A percentile compares a stretch with the other conserved stretches of the same genome.
These are phyloP conservation scores for Siphlonurus alternatus DNA, from an alignment of 2,888 invertebrate species.

Conservation along the genomic window DNA sequence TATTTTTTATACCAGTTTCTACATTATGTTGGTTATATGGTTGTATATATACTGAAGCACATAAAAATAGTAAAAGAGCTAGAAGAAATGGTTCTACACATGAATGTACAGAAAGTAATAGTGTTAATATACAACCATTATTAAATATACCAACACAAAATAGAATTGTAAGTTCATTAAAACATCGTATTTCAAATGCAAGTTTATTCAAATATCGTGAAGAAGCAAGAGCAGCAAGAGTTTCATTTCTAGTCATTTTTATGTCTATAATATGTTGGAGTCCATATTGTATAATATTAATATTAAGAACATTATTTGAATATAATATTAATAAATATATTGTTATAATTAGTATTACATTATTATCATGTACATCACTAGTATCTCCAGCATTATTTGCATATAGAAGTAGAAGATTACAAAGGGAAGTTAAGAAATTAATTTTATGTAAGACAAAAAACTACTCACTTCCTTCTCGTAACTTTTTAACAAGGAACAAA, in stretches of 20 bases:
- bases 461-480: background rate
- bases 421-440: slow-evolving; percentile 35
- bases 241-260: slow-evolving; percentile 60
- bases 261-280: slow-evolving; percentile 43
- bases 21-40: slow-evolving; percentile 56
- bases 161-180: slow-evolving; percentile 43
- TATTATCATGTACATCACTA: slow-evolving; percentile 41
- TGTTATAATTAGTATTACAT: slow-evolving; percentile 35
- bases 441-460: slow-evolving; percentile 21
- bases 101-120: slow-evolving; percentile 45
- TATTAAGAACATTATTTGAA: slow-evolving; percentile 19
- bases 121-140: slow-evolving; percentile 22
- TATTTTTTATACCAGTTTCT: slow-evolving; percentile 35
- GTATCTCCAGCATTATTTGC: slow-evolving; percentile 62
- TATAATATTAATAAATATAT: slow-evolving; percentile 18
- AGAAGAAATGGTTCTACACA: slow-evolving; percentile 36
- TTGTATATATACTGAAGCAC: slow-evolving; percentile 58
- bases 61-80: slow-evolving; percentile 48
- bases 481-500: slow-evolving; percentile 8
- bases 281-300: slow-evolving; percentile 29
- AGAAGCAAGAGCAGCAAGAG: slow-evolving; percentile 76
- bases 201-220: slow-evolving; percentile 61
- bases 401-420: slow-evolving; percentile 50
- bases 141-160: background rate
- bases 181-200: slow-evolving; percentile 67